Evolutionary conservation across 2,113 vertebrate genomes (phyloP), one percentile per base, ranked within the genome.

Genomic region (Spheniscus mendiculus): DNA sequence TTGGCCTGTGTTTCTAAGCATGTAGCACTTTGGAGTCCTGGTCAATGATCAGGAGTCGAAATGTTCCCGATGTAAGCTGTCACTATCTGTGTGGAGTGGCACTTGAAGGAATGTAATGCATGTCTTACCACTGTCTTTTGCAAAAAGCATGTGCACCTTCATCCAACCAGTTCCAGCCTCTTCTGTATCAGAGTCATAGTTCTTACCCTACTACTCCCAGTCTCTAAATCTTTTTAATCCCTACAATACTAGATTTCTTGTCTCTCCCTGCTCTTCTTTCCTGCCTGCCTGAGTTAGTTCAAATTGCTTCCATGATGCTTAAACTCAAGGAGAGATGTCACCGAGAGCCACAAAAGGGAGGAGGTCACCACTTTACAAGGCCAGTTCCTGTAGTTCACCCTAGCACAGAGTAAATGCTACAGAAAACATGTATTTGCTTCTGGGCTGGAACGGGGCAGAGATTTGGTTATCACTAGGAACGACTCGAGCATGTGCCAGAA

Each of bases 101-200:
- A 89, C 90, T 89, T 93, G 73, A 94, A 82, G 87, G 65, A 93
- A 74, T 55, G 84, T 34, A 70, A 82, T 90, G 55, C 59, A 12
- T 55, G 50, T 87, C 84, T 89, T 89, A 49, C 34, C 53, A 40
- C 76, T 77, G 67, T 87, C 67, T 93, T 94, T 89, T 83, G 67
- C 89, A 69, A 80, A 73, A 25, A 45, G 42, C 47, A 36, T 8
- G 8, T 66, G 40, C 27, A 55, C 40, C 56, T 81, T 71, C 66
- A 27, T 81, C 61, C 16, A 6, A 69, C 66, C 88, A 56, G 66
- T 88, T 88, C 56, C 83, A 96, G 55, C 62, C 78, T 58, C 82
- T 87, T 85, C 82, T 93, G 44, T 62, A 19, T 55, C 27, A 61
- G 38, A 78, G 47, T 82, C 47, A 44, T 44, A 72, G 74, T 85